phyloP scores from a whole-genome alignment of 2,797 vertebrate genomes.

The Onychomys leucogaster region DNA sequence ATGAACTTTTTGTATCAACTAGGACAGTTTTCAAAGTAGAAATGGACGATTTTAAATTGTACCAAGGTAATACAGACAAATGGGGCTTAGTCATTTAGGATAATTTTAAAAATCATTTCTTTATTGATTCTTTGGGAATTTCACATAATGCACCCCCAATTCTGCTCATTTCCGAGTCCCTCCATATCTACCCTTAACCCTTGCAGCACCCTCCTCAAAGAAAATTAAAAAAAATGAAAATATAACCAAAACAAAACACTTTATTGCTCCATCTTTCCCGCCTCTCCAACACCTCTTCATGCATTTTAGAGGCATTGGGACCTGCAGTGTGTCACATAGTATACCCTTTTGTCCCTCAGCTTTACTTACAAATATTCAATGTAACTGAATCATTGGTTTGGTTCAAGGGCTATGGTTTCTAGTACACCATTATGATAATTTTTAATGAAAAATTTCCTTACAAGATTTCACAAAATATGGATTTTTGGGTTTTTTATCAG shows the following conservation, averaged over 20 bases:
- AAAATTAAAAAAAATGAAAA: neutral
- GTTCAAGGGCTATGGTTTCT: neutral
- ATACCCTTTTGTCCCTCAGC: neutral
- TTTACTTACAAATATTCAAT: neutral
- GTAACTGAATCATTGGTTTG: neutral
- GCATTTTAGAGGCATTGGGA: neutral
- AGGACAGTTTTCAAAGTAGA: neutral
- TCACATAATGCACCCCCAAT: neutral
- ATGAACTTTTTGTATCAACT: neutral
- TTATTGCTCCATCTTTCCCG: neutral
- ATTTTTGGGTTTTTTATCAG: constrained; percentile 27
- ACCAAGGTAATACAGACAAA: neutral
- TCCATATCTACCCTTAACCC: neutral
- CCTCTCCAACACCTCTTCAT: neutral
- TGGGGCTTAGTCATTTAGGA: neutral
- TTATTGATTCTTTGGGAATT: neutral
- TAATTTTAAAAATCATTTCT: neutral
- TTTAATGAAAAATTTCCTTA: neutral
- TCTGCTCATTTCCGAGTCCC: neutral
- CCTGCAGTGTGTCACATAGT: neutral
- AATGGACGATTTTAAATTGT: neutral
- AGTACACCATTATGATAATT: neutral
- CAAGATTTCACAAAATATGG: neutral
- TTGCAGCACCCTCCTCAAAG: neutral
- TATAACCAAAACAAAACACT: neutral